These are phyloP conservation scores for Myzus persicae DNA, from an alignment of 1,140 invertebrate species.

Conservation along the genomic window DNA sequence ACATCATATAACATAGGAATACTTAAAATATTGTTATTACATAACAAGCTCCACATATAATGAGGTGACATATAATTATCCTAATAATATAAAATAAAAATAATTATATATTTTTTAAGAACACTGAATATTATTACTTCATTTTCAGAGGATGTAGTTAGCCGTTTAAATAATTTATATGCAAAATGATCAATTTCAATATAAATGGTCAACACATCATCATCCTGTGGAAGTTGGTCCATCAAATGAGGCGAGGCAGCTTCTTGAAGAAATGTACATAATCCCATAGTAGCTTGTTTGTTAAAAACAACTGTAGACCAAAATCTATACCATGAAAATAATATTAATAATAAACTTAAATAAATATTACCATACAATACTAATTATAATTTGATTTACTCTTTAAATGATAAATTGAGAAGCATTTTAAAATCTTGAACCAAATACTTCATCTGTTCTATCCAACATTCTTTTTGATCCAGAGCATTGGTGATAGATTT, in stretches of 20 bases:
- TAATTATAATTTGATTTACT: conserved; percentile 13
- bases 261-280: conserved; percentile 43
- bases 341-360: neutral
- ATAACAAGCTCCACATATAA: conserved; percentile 28
- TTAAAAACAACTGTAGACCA: conserved; percentile 45
- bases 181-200: conserved; percentile 40
- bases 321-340: conserved; percentile 39
- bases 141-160: conserved; percentile 40
- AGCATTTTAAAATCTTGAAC: conserved; percentile 39
- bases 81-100: conserved; percentile 30
- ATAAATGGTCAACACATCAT: conserved; percentile 9
- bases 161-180: conserved; percentile 31
- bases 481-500: conserved; percentile 25
- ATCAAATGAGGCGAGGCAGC: conserved; percentile 31
- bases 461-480: conserved; percentile 52
- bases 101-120: neutral
- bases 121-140: neutral
- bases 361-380: no score
- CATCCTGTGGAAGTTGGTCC: conserved; percentile 42
- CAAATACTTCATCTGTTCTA: conserved; percentile 49
- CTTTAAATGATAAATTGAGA: conserved; percentile 41
- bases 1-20: conserved; percentile 42
- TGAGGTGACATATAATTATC: neutral
- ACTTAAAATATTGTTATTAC: conserved; percentile 31
- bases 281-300: conserved; percentile 38